Conservation (phyloP, 1,140 invertebrate species). For the Tetraneura akinire region DNA sequence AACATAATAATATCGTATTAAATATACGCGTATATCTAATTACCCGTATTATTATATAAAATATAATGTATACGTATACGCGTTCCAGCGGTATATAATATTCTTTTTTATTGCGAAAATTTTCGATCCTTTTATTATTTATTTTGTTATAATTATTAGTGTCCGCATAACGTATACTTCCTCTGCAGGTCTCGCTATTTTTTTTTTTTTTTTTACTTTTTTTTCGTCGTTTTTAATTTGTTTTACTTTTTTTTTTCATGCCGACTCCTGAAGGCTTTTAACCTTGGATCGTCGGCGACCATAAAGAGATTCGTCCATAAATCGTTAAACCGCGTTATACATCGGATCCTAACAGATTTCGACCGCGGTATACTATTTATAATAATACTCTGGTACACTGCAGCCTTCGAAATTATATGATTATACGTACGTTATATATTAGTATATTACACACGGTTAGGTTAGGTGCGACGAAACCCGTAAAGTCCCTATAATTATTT, state of each 20-base stretch:
- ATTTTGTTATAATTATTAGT: conserved; percentile 29
- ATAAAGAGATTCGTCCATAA: conserved; percentile 11
- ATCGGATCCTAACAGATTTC: background rate
- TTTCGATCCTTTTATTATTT: conserved; percentile 18
- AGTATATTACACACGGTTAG: too few species aligned
- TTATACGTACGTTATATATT: too few species aligned
- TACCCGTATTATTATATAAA: too few species aligned
- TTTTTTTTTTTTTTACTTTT: background rate
- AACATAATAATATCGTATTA: background rate
- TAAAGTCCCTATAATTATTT: background rate
- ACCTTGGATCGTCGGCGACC: background rate
- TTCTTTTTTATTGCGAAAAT: conserved; percentile 27
- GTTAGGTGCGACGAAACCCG: background rate
- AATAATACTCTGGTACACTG: too few species aligned
- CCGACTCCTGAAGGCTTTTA: background rate
- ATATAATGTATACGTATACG: background rate
- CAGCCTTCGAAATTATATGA: background rate
- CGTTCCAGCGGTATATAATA: background rate
- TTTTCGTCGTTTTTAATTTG: too few species aligned
- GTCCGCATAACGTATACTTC: conserved; percentile 22
- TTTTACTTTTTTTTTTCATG: background rate
- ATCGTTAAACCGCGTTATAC: conserved; percentile 1
- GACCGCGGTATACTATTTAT: background rate
- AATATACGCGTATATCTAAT: background rate
- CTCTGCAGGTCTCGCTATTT: background rate